A percentile compares a stretch with the other conserved stretches of the same genome.
phyloP scores from a whole-genome alignment of 2,113 vertebrate species.

The Erpornis zantholeuca region DNA sequence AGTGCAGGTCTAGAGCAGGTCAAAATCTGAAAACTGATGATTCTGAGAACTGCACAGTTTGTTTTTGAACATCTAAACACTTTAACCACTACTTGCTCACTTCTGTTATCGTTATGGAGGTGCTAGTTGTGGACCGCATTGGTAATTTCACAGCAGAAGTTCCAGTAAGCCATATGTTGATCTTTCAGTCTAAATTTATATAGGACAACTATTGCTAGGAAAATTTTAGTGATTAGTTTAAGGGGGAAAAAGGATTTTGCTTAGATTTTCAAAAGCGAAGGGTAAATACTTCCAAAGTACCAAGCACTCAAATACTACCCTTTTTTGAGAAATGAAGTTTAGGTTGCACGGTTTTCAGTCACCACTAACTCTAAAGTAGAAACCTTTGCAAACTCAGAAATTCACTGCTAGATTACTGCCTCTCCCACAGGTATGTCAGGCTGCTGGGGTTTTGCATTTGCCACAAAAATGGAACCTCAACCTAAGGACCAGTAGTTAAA shows the following conservation, averaged over 20 bases:
- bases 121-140: background rate
- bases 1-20: background rate
- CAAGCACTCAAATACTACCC: background rate
- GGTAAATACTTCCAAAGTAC: constrained; percentile 8
- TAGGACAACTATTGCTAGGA: background rate
- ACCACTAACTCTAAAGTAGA: background rate
- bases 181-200: background rate
- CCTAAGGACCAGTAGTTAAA: background rate
- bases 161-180: constrained; percentile 30
- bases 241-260: background rate
- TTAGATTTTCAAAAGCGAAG: background rate
- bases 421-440: background rate
- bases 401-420: background rate
- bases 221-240: constrained; percentile 22
- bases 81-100: background rate
- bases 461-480: background rate
- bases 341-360: background rate
- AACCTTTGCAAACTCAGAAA: background rate
- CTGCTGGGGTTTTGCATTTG: background rate
- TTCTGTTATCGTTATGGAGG: background rate
- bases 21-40: background rate
- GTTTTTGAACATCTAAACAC: background rate
- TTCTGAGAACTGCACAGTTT: background rate
- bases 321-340: constrained; percentile 1
- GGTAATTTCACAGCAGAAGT: constrained; percentile 3